Conservation (phyloP, 2,888 invertebrate genomes). For the Aporophyla nigra region DNA sequence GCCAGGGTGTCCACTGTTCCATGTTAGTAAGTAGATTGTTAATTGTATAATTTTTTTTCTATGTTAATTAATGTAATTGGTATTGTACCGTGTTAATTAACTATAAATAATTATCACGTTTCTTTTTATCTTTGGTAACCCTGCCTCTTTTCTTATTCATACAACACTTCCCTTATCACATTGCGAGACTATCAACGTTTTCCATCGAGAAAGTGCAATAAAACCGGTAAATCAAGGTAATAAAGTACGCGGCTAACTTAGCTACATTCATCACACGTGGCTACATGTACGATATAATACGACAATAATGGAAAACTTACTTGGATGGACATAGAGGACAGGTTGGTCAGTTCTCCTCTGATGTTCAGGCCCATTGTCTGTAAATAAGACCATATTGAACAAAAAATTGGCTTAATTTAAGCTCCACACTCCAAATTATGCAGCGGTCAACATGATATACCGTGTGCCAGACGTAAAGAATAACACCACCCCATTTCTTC, state of each 20-base stretch:
- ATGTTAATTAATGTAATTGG: too few relatives aligned
- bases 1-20: too few relatives aligned
- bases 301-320: slow-evolving; percentile 67
- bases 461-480: too few relatives aligned
- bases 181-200: background rate
- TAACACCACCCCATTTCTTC: too few relatives aligned
- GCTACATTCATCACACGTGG: background rate
- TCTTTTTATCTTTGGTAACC: background rate
- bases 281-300: too few relatives aligned
- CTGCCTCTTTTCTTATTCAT: background rate
- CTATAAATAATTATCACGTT: background rate
- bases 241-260: background rate
- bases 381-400: slow-evolving; percentile 44
- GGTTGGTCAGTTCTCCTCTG: slow-evolving; percentile 94
- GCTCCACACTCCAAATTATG: too few relatives aligned
- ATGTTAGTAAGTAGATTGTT: too few relatives aligned
- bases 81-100: too few relatives aligned
- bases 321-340: slow-evolving; percentile 78
- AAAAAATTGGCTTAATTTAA: background rate
- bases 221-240: background rate
- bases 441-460: too few relatives aligned
- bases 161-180: background rate
- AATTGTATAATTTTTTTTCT: too few relatives aligned
- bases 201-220: slow-evolving; percentile 2
- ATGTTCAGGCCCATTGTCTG: slow-evolving; percentile 95